These are phyloP conservation scores for Novumbra hubbsi DNA, from an alignment of 2,797 vertebrate species.

Conservation along the genomic window DNA sequence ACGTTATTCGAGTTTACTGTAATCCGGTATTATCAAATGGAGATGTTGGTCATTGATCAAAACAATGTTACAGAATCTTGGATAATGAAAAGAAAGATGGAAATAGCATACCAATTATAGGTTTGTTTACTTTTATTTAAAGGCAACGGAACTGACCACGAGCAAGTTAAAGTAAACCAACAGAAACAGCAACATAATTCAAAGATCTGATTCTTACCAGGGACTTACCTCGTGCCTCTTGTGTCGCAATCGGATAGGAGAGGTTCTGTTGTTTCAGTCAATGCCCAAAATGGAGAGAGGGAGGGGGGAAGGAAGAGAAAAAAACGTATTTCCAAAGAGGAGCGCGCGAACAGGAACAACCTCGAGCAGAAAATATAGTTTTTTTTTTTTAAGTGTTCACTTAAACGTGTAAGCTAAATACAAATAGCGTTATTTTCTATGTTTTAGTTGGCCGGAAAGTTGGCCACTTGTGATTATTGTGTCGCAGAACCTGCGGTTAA, in stretches of 20 bases:
- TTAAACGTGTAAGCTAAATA: too few species aligned
- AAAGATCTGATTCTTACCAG: conserved; percentile 11
- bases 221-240: conserved; percentile 22
- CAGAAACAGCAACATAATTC: too few species aligned
- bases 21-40: background rate
- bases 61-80: background rate
- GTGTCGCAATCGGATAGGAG: conserved; percentile 16
- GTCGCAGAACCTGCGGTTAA: background rate
- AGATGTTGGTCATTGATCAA: background rate
- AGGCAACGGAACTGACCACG: background rate
- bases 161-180: background rate
- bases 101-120: background rate
- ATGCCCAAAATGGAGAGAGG: conserved; percentile 47
- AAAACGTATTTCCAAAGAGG: conserved; percentile 29
- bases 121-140: background rate
- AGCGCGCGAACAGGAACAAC: conserved; percentile 23
- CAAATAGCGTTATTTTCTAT: background rate
- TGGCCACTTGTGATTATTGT: background rate
- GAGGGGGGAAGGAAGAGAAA: background rate
- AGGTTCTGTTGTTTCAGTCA: conserved; percentile 24
- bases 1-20: background rate
- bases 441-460: background rate
- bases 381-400: too few species aligned
- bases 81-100: background rate
- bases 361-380: conserved; percentile 27